Conservation (phyloP, 2,888 invertebrate genomes). For the Pammene fasciana region DNA sequence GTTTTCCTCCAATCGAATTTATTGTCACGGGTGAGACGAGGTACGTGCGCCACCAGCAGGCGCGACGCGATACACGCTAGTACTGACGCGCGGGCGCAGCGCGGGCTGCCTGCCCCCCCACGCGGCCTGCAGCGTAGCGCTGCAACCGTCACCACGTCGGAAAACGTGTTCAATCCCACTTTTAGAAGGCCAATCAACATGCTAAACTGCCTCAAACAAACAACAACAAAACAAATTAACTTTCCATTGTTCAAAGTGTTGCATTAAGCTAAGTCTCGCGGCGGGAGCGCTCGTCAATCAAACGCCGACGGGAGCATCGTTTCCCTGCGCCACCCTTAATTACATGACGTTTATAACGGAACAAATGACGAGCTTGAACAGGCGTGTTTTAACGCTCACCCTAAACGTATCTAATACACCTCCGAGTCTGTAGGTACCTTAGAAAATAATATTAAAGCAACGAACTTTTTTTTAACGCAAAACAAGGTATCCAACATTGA, state of each 20-base stretch:
- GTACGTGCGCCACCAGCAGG: constrained; percentile 62
- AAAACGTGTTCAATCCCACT: constrained; percentile 28
- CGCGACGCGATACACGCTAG: constrained; percentile 68
- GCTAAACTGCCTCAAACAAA: constrained; percentile 19
- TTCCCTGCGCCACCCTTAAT: constrained; percentile 11
- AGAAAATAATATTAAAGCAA: no score
- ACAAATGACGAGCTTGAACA: constrained; percentile 2
- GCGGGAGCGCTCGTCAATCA: constrained; percentile 26
- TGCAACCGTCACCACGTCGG: constrained; percentile 34
- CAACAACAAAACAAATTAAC: constrained; percentile 26
- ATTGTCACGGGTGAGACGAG: constrained; percentile 73
- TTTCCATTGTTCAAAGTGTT: constrained; percentile 26
- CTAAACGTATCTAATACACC: background rate
- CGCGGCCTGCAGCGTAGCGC: constrained; percentile 29
- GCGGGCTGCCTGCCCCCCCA: constrained; percentile 54
- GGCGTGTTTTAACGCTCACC: background rate
- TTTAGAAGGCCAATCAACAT: constrained; percentile 23
- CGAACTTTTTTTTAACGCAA: no score
- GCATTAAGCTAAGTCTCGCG: constrained; percentile 19
- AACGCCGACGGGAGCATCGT: constrained; percentile 6
- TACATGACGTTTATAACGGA: background rate
- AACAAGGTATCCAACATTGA: no score
- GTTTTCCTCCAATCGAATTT: constrained; percentile 72
- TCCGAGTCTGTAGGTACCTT: no score
- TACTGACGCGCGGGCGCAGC: constrained; percentile 61